phyloP scores from a whole-genome alignment of 1,140 invertebrate species.

The Bradynema listronoti region DNA sequence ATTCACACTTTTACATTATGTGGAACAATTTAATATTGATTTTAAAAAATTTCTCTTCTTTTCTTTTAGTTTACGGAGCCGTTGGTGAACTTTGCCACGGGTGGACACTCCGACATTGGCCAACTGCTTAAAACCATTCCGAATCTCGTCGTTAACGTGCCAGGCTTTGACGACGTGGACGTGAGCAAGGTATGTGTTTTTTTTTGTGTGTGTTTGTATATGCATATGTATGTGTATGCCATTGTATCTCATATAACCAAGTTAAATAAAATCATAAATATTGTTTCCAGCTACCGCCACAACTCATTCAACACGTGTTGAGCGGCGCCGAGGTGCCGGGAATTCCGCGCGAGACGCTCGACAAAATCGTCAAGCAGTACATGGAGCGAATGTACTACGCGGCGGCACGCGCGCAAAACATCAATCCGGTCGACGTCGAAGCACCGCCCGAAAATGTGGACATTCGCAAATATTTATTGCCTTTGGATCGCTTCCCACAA shows the following conservation, averaged over 20 bases:
- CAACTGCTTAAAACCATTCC: slow-evolving; percentile 46
- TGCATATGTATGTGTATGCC: background rate
- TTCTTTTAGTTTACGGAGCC: slow-evolving; percentile 45
- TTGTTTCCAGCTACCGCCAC: slow-evolving; percentile 42
- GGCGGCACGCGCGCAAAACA: slow-evolving; percentile 33
- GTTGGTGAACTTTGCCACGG: slow-evolving; percentile 44
- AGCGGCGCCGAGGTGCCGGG: slow-evolving; percentile 54
- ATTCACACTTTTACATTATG: slow-evolving; percentile 12
- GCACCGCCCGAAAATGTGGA: slow-evolving; percentile 19
- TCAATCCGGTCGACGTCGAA: slow-evolving; percentile 20
- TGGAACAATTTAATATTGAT: slow-evolving; percentile 1
- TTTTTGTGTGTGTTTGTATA: slow-evolving; percentile 18
- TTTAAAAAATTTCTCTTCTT: no score
- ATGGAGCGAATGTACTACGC: slow-evolving; percentile 44
- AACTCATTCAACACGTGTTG: slow-evolving; percentile 45
- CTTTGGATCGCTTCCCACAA: slow-evolving; percentile 37
- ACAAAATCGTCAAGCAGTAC: slow-evolving; percentile 48
- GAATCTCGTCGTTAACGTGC: slow-evolving; percentile 51
- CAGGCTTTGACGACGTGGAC: slow-evolving; percentile 51
- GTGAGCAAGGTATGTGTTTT: slow-evolving; percentile 33
- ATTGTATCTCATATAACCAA: slow-evolving; percentile 7
- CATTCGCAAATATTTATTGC: slow-evolving; percentile 37
- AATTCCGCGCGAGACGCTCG: slow-evolving; percentile 49
- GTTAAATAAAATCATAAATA: no score
- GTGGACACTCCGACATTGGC: slow-evolving; percentile 38